Conservation (phyloP, 2,113 vertebrate species). For the Rattus norvegicus region DNA sequence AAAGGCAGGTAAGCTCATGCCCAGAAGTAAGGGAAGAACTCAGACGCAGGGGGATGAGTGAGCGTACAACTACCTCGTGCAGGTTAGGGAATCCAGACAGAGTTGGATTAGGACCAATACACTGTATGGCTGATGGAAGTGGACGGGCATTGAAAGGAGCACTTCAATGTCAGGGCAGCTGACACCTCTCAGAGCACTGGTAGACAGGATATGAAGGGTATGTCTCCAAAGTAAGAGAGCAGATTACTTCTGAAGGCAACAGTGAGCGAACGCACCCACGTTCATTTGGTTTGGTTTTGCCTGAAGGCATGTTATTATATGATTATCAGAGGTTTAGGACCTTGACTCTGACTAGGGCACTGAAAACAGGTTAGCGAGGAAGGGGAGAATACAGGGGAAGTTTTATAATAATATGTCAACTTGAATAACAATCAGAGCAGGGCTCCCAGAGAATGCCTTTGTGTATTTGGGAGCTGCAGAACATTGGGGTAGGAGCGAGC, state of each 20-base stretch:
- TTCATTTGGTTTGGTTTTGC: background rate
- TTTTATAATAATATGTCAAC: background rate
- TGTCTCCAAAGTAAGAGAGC: background rate
- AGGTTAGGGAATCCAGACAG: background rate
- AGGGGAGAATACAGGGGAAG: background rate
- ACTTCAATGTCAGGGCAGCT: background rate
- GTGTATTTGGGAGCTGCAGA: background rate
- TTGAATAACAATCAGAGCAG: background rate
- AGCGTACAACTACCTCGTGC: background rate
- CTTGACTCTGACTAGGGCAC: background rate
- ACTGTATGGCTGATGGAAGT: background rate
- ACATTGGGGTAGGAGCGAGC: accelerated
- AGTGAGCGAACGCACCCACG: background rate
- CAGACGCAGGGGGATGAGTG: background rate
- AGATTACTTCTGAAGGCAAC: background rate
- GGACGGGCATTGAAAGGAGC: accelerated
- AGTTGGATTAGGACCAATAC: no score
- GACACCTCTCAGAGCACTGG: background rate
- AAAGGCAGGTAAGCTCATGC: background rate
- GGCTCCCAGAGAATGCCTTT: background rate
- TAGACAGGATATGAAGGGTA: background rate
- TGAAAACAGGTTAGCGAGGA: background rate
- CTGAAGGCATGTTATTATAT: background rate
- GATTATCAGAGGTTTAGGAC: background rate
- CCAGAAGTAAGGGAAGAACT: background rate